These are phyloP conservation scores for Sorex maritimensis DNA, from an alignment of 2,797 vertebrate species.

Conservation along the genomic window DNA sequence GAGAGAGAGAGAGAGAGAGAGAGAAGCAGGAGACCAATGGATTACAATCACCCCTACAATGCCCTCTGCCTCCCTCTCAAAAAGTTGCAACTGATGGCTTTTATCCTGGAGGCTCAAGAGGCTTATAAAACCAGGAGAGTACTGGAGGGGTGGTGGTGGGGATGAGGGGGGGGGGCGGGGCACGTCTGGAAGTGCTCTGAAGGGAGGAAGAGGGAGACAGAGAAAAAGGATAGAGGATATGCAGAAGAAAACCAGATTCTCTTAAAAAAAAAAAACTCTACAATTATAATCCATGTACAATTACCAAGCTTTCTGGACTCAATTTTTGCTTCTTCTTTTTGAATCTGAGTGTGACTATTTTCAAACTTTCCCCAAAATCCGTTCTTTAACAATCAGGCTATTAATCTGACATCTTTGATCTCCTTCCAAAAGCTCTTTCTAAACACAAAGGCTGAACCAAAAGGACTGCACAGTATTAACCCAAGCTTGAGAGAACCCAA, in stretches of 20 bases:
- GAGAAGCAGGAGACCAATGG: no score
- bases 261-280: slow-evolving; percentile 37
- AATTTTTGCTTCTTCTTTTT: slow-evolving; percentile 64
- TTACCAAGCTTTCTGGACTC: slow-evolving; percentile 64
- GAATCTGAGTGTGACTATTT: slow-evolving; percentile 72
- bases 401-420: slow-evolving; percentile 77
- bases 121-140: background rate
- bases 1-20: background rate
- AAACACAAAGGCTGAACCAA: slow-evolving; percentile 71
- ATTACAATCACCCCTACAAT: background rate
- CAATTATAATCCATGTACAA: background rate
- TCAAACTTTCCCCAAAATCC: slow-evolving; percentile 61
- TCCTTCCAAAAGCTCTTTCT: slow-evolving; percentile 75
- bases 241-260: slow-evolving; percentile 31
- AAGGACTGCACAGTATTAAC: slow-evolving; percentile 16
- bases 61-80: background rate
- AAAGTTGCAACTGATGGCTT: background rate
- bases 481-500: slow-evolving; percentile 59
- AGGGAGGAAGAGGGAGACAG: background rate
- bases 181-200: background rate
- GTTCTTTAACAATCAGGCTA: slow-evolving; percentile 66
- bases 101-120: background rate
- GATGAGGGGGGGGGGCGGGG: no score
- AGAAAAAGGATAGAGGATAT: background rate
- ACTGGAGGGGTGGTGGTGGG: background rate